These are phyloP conservation scores for Distichodus sexfasciatus DNA, from an alignment of 2,797 vertebrate species.

Conservation along the genomic window DNA sequence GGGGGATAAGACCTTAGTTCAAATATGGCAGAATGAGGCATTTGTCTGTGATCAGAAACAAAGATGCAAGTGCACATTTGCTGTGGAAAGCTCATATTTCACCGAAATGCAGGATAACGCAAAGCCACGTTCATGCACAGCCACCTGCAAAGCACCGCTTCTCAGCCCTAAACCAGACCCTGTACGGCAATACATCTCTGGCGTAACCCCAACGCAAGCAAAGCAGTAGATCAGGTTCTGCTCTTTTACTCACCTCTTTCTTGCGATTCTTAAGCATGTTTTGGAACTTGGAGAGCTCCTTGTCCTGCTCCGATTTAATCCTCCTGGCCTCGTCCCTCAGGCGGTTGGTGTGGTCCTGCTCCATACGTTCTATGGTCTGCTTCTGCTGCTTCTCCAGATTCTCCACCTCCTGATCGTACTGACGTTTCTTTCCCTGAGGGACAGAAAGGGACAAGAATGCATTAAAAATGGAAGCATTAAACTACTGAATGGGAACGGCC, in stretches of 20 bases:
- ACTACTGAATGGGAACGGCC: background rate
- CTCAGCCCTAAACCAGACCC: conserved; percentile 19
- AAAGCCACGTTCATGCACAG: background rate
- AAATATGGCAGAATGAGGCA: conserved; percentile 4
- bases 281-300: conserved; percentile 96
- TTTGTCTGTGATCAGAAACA: conserved; percentile 19
- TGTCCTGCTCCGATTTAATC: conserved; percentile 96
- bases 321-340: conserved; percentile 93
- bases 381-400: conserved; percentile 98
- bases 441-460: conserved; percentile 20
- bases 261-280: conserved; percentile 94
- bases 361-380: conserved; percentile 94
- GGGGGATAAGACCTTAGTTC: conserved; percentile 4
- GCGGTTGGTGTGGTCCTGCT: conserved; percentile 95
- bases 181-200: conserved; percentile 5
- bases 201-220: conserved; percentile 2
- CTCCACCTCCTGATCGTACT: conserved; percentile 97
- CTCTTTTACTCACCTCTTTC: conserved; percentile 83
- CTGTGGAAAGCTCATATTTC: background rate
- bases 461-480: background rate
- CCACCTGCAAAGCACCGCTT: conserved; percentile 1
- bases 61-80: conserved; percentile 8
- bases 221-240: background rate
- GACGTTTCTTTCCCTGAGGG: conserved; percentile 86
- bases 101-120: conserved; percentile 11